phyloP scores from a whole-genome alignment of 1,140 invertebrate genomes.

The Sitodiplosis mosellana region DNA sequence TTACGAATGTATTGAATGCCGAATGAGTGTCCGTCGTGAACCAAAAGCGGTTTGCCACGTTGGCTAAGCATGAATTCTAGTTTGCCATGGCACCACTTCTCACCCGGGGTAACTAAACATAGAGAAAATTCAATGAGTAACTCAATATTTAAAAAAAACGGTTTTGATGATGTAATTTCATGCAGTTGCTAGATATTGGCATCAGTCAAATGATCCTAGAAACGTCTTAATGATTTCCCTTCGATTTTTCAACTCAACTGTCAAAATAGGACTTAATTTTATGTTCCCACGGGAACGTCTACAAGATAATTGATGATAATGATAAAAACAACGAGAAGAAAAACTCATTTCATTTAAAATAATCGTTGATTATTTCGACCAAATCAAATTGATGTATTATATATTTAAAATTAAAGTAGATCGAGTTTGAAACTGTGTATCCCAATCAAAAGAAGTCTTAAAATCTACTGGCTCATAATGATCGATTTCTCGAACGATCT shows the following conservation, averaged over 20 bases:
- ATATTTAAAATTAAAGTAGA: too few species aligned
- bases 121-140: not conserved
- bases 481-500: too few species aligned
- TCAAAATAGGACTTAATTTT: too few species aligned
- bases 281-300: too few species aligned
- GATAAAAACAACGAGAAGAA: not conserved
- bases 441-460: too few species aligned
- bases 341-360: not conserved
- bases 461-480: too few species aligned
- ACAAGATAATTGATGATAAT: not conserved
- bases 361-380: not conserved
- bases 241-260: too few species aligned
- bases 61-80: constrained; percentile 26
- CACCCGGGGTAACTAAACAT: constrained; percentile 20
- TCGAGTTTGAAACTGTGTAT: too few species aligned
- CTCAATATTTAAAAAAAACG: constrained; percentile 6
- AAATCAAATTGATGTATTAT: too few species aligned
- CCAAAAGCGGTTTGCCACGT: constrained; percentile 23
- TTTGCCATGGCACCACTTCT: constrained; percentile 25
- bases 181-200: too few species aligned
- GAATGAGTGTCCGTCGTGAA: constrained; percentile 24
- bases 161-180: constrained; percentile 2
- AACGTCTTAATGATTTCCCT: too few species aligned
- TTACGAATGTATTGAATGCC: constrained; percentile 25
- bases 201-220: too few species aligned